Conservation (phyloP, 2,797 vertebrate genomes). For the Cheirogaleus major region DNA sequence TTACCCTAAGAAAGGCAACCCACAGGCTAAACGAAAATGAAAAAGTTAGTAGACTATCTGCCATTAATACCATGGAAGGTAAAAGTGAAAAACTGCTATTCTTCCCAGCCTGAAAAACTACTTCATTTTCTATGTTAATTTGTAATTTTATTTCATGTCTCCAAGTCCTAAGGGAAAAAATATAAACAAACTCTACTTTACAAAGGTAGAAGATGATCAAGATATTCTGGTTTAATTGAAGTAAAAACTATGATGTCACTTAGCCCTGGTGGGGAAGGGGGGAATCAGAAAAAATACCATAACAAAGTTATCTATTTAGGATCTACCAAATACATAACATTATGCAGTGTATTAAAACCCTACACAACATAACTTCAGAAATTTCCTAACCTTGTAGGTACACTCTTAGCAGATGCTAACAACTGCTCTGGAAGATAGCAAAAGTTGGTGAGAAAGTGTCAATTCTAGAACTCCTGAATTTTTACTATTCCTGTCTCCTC, state of each 20-base stretch:
- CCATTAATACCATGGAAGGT: not conserved
- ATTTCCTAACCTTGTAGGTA: not conserved
- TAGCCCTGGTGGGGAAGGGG: not conserved
- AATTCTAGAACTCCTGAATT: not conserved
- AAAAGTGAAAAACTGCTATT: not conserved
- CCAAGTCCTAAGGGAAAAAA: not conserved
- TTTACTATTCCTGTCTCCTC: not conserved
- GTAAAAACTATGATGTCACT: not conserved
- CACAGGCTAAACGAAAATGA: not conserved
- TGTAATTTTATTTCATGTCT: constrained; percentile 40
- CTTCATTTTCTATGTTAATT: constrained; percentile 33
- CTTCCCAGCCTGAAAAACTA: not conserved
- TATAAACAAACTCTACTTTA: not conserved
- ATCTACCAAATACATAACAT: not conserved
- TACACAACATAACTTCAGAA: not conserved
- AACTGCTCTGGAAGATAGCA: not conserved
- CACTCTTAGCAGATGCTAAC: not conserved
- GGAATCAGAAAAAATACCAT: not conserved
- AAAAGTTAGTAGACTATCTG: not conserved
- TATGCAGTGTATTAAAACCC: not conserved
- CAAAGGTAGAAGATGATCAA: not conserved
- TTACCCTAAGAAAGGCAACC: not conserved
- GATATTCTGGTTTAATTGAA: constrained; percentile 29
- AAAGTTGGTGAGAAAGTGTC: constrained; percentile 1
- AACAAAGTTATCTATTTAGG: constrained; percentile 22